Percentiles rank a stretch among this genome's conserved stretches.
Evolutionary conservation across 2,888 invertebrate genomes (phyloP).

Genomic region (Diaprepes abbreviatus): DNA sequence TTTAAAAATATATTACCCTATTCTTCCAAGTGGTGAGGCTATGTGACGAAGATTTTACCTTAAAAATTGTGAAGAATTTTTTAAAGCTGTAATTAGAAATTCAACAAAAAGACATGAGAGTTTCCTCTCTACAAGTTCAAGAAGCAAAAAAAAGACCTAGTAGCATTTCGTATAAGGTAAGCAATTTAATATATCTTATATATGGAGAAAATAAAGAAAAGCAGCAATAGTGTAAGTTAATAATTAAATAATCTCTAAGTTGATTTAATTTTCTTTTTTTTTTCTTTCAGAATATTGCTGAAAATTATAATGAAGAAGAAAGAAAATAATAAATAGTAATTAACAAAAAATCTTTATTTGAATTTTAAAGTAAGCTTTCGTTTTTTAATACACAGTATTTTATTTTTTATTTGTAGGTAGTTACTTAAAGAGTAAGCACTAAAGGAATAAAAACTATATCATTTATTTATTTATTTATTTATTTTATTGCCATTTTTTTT

Average conservation of each 20-base stretch:
- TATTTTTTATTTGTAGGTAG: background rate
- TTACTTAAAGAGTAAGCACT: background rate
- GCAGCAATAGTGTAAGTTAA: background rate
- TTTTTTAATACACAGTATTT: background rate
- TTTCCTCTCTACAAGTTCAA: background rate
- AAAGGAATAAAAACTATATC: background rate
- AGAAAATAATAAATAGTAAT: background rate
- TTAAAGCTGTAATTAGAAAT: constrained; percentile 45
- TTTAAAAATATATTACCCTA: constrained; percentile 44
- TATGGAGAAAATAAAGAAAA: background rate
- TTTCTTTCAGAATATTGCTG: background rate
- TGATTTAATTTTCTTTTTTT: background rate
- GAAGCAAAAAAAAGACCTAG: background rate
- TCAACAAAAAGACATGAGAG: constrained; percentile 12
- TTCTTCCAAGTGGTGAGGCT: constrained; percentile 33
- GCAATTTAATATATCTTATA: background rate
- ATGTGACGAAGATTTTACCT: constrained; percentile 42
- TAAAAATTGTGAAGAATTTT: constrained; percentile 48
- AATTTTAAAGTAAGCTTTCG: background rate
- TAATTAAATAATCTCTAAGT: background rate
- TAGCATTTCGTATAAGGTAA: background rate
- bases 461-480: background rate
- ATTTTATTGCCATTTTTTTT: background rate
- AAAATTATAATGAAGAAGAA: background rate
- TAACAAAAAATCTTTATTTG: background rate